Base-by-base conservation (phyloP, 2,113 vertebrate species). In the Pelusios castaneus region DNA sequence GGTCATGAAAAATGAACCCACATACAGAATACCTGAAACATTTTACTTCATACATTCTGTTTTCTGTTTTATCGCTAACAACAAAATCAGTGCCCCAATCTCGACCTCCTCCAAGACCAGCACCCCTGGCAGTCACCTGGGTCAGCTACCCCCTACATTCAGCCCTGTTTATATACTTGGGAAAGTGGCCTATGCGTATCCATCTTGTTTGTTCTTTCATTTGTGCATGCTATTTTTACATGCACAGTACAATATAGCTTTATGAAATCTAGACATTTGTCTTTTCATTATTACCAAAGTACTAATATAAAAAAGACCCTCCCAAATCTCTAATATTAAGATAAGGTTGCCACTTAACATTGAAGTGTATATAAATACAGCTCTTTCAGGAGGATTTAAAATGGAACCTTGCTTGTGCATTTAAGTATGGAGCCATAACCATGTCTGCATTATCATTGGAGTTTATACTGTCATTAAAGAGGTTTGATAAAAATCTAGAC, bases 401-500 rank as follows among this genome's bases (percentile, higher is more conserved):
- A 93, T 81, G 58, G 90, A 85, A 93, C 91, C 86, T 85, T 95
- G 63, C 90, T 91, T 94, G 91, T 70, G 89, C 90, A 94, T 90
- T 85, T 94, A 92, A 92, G 84, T 88, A 93, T 21, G 91, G 93
- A 96, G 88, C 52, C 49, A 90, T 31, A 88, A 89, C 80, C 81
- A 93, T 91, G 92, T 90, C 91, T 93, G 31, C 80, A 80, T 95
- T 96, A 97, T 93, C 87, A 91, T 89, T 91, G 90, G 79, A 84
- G 87, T 95, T 97, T 96, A 95, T 89, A 93, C 0, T 6, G 94
- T 95, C 95, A 92, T 96, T 97, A 97, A 70, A 84, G 82, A 91
- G 78, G 84, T 95, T 89, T 97, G 96, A 97, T 94, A 97, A 97
- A 94, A 67, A 95, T 94, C 89, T 94, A 91, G 86, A 81, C 93